Base-by-base conservation (phyloP, 2,113 vertebrate species). In the Chlorodrepanis virens region DNA sequence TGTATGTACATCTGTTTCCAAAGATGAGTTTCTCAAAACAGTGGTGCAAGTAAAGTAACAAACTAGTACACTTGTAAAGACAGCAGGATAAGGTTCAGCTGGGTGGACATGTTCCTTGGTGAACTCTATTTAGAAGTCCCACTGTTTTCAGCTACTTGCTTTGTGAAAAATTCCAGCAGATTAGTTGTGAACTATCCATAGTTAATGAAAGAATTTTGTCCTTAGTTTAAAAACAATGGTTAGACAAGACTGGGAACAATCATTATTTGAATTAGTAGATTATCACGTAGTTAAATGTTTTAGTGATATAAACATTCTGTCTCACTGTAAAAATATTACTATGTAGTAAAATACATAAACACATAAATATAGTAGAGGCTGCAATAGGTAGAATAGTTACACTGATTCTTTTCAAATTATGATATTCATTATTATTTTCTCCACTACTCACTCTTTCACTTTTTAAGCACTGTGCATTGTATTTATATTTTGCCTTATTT, bases 401-500 rank as follows among this genome's bases (percentile, higher is more conserved):
- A 44, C 21, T 52, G 10, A 29, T 90, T 86, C 15, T 42, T 89
- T 67, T 35, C 72, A 91, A 96, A 59, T 75, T 72, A 64, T 20
- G 33, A 31, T 52, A 64, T 63, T 81, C 42, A 31, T 82, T 84
- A 50, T 76, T 76, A 63, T 70, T 95, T 91, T 81, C 68, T 74
- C 8, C 89, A 39, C 68, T 63, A 10, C 60, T 49, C 54, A 25
- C 10, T 95, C 72, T 83, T 45, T 52, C 57, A 37, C 35, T 24
- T 91, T 94, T 95, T 90, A 71, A 91, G 64, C 67, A 47, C 47
- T 65, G 45, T 47, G 44, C 35, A 47, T 68, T 65, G 49, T 84
- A 61, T 83, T 89, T 96, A 29, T 91, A 77, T 40, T 84, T 92
- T 37, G 14, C 37, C 53, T n/a, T 89, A 94, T 93, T 94, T 94